Conservation (phyloP, 2,797 vertebrate species). For the Eulemur mongoz region DNA sequence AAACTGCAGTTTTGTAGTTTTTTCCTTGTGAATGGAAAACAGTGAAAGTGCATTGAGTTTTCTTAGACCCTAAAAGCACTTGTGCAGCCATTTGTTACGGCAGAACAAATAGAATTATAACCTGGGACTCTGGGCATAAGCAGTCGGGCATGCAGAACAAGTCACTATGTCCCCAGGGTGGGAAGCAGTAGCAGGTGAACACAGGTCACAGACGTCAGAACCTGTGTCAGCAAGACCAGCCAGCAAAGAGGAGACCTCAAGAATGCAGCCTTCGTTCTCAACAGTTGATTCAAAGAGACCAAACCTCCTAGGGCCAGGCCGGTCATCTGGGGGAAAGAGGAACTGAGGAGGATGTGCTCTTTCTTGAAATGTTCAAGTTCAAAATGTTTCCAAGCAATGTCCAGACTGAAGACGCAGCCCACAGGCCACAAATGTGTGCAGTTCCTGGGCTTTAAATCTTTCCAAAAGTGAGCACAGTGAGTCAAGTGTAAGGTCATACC, state of each 20-base stretch:
- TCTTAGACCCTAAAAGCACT: background rate
- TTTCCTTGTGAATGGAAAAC: background rate
- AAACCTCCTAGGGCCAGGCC: background rate
- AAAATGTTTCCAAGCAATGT: background rate
- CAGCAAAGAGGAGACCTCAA: background rate
- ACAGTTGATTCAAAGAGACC: background rate
- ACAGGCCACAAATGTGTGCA: background rate
- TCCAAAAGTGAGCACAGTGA: background rate
- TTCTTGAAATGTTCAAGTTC: background rate
- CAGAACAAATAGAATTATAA: background rate
- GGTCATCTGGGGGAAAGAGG: background rate
- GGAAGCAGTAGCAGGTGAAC: background rate
- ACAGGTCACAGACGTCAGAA: too few species aligned
- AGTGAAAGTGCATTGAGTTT: background rate
- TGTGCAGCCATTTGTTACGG: too few species aligned
- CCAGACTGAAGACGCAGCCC: background rate
- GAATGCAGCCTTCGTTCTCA: background rate
- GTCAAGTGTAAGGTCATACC: background rate
- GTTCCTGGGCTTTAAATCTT: background rate
- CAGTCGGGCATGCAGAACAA: background rate
- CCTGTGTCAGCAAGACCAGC: fast-evolving
- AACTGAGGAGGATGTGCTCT: background rate
- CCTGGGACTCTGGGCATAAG: background rate
- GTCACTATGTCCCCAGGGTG: background rate
- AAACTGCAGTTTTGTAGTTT: background rate